phyloP scores from a whole-genome alignment of 1,140 invertebrate species.

The Onthophagus taurus region DNA sequence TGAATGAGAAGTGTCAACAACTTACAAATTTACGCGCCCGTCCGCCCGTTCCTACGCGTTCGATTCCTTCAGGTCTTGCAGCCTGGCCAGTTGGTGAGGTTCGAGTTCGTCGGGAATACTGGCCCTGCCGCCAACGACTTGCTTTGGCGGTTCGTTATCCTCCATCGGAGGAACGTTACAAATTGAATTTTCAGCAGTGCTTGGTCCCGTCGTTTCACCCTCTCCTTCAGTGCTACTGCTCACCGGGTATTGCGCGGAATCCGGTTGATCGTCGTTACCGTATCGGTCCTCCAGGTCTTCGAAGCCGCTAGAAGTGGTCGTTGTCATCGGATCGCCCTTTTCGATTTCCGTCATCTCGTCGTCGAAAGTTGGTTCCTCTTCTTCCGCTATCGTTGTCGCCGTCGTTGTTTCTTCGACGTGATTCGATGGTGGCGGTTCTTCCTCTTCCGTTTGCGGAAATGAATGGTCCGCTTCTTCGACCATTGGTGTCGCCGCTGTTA shows the following conservation, averaged over 20 bases:
- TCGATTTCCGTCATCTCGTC: slow-evolving; percentile 9
- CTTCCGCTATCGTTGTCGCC: slow-evolving; percentile 19
- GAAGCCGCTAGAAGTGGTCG: slow-evolving; percentile 20
- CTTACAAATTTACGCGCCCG: too few species aligned
- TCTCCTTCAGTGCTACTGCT: slow-evolving; percentile 52
- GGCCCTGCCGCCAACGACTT: slow-evolving; percentile 59
- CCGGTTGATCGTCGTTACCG: slow-evolving; percentile 38
- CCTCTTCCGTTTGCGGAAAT: slow-evolving; percentile 49
- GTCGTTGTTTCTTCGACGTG: slow-evolving; percentile 30
- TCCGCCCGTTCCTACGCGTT: slow-evolving; percentile 80
- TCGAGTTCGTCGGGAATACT: slow-evolving; percentile 79
- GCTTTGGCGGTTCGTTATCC: slow-evolving; percentile 47
- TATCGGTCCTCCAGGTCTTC: slow-evolving; percentile 31
- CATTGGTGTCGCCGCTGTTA: slow-evolving; percentile 82
- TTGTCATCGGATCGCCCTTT: slow-evolving; percentile 23
- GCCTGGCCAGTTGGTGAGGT: slow-evolving; percentile 69
- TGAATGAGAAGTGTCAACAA: slow-evolving; percentile 10
- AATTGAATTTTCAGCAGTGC: slow-evolving; percentile 51
- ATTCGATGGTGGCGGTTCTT: slow-evolving; percentile 37
- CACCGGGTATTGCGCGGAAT: slow-evolving; percentile 46
- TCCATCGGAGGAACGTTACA: slow-evolving; percentile 30
- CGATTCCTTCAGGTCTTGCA: slow-evolving; percentile 79
- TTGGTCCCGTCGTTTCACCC: slow-evolving; percentile 49
- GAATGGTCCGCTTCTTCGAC: slow-evolving; percentile 63
- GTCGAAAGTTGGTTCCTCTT: slow-evolving; percentile 15